phyloP scores from a whole-genome alignment of 2,113 vertebrate genomes.

The Sinocyclocheilus maitianheensis region DNA sequence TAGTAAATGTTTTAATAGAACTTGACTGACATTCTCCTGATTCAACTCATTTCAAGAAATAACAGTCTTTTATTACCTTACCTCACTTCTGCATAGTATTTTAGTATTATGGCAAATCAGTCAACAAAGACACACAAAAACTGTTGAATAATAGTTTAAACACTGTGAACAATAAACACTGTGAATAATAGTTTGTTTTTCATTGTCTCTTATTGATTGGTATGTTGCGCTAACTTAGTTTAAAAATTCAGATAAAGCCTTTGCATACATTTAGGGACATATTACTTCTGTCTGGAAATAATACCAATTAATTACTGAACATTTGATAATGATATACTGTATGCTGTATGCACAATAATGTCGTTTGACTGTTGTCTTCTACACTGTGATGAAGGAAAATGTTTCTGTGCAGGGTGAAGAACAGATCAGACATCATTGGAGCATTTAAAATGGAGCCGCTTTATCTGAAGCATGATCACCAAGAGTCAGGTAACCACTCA shows the following conservation, averaged over 20 bases:
- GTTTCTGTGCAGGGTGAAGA: conserved; percentile 84
- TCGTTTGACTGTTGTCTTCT: background rate
- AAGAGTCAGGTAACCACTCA: conserved; percentile 84
- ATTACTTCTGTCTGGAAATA: background rate
- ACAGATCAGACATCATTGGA: conserved; percentile 82
- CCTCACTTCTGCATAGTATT: background rate
- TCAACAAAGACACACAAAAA: background rate
- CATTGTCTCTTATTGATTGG: background rate
- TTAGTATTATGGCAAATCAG: background rate
- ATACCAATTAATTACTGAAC: background rate
- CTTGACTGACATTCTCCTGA: background rate
- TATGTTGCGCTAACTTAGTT: background rate
- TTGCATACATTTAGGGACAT: background rate
- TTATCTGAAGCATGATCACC: conserved; percentile 90
- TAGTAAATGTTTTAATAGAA: background rate
- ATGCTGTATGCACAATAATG: background rate
- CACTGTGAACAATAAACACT: background rate
- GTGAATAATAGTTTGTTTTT: background rate
- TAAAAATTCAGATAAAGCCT: background rate
- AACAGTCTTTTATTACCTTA: background rate
- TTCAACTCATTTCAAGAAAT: background rate
- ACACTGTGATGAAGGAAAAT: background rate
- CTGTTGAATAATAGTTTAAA: background rate
- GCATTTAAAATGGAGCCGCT: conserved; percentile 93
- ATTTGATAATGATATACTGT: background rate